Evolutionary conservation across 1,140 invertebrate species (phyloP).

Genomic region (Drosophila bifasciata): DNA sequence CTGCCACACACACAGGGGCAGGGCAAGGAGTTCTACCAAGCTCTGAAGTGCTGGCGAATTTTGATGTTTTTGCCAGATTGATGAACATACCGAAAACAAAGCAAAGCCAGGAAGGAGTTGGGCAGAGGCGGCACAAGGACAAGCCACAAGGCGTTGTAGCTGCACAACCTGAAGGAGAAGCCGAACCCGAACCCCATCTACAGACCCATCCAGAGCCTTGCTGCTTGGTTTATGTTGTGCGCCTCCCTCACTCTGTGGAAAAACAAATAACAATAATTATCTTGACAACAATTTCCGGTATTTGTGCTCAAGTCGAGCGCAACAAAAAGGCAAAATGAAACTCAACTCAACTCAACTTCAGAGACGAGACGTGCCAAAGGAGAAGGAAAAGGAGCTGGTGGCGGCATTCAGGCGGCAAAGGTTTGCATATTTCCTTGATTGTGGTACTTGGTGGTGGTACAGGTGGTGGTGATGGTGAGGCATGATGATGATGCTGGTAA

Average conservation of each 20-base stretch:
- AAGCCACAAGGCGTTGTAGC: constrained; percentile 41
- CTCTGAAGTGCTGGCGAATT: constrained; percentile 45
- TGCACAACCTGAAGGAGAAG: constrained; percentile 15
- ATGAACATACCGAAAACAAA: constrained; percentile 59
- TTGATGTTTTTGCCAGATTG: constrained; percentile 78
- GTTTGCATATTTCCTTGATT: constrained; percentile 62
- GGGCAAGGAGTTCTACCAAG: background rate
- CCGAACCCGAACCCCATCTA: background rate
- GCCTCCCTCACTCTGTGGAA: constrained; percentile 54
- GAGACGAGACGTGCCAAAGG: constrained; percentile 71
- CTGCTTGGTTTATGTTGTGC: constrained; percentile 54
- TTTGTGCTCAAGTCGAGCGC: constrained; percentile 83
- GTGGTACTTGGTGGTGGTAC: constrained; percentile 16
- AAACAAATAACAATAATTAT: constrained; percentile 84
- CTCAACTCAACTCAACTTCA: constrained; percentile 71
- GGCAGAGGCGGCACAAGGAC: constrained; percentile 13
- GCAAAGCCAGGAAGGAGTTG: constrained; percentile 8
- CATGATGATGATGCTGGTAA: constrained; percentile 6
- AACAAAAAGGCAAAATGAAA: constrained; percentile 79
- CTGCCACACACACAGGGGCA: background rate
- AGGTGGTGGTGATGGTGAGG: constrained; percentile 10
- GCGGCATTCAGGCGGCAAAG: constrained; percentile 39
- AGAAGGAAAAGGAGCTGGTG: constrained; percentile 29
- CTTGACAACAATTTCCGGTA: constrained; percentile 84
- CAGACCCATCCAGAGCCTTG: constrained; percentile 6